Base-by-base conservation (phyloP, 92 coral and sea anemone species). In the Zoanthus solanderi region DNA sequence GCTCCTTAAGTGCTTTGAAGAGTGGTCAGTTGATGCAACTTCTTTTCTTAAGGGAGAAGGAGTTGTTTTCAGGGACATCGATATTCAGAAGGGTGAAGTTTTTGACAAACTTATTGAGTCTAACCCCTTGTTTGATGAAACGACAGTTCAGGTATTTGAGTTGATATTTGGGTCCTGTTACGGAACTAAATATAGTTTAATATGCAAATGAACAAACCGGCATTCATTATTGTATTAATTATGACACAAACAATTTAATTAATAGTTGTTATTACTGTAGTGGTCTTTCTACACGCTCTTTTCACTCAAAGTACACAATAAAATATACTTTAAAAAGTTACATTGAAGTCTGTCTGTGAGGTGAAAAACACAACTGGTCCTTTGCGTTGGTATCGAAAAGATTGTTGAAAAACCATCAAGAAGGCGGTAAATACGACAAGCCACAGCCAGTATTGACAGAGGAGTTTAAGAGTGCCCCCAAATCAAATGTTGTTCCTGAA, bases 131-230 rank as follows among this genome's bases (percentile, higher is more conserved):
- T 34, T 15, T 47, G 89, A 86, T 34, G 32, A 37, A 16, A 72
- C 60, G 74, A 67, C 89, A 10, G 65, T n/a, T 37, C 85, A 87
- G 69, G 79, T 78, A 34, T 79, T 87, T 8, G 79, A 87, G 79
- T 54, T 87, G 78, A 50, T 72, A 8, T 80, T 73, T 44, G 87
- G 76, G 16, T 71, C 87, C 17, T 88, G n/a, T n/a, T n/a, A n/a
- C n/a, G n/a, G n/a, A n/a, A n/a, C n/a, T n/a, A n/a, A n/a, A n/a
- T n/a, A n/a, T n/a, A n/a, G n/a, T n/a, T n/a, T n/a, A n/a, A n/a
- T n/a, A n/a, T n/a, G n/a, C n/a, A n/a, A n/a, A n/a, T n/a, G n/a
- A n/a, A n/a, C n/a, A n/a, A n/a, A n/a, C n/a, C n/a, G n/a, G n/a
- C n/a, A n/a, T n/a, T n/a, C n/a, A n/a, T n/a, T n/a, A n/a, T n/a